Base-by-base conservation (phyloP, 2,888 invertebrate genomes). In the Drosophila barbarae region DNA sequence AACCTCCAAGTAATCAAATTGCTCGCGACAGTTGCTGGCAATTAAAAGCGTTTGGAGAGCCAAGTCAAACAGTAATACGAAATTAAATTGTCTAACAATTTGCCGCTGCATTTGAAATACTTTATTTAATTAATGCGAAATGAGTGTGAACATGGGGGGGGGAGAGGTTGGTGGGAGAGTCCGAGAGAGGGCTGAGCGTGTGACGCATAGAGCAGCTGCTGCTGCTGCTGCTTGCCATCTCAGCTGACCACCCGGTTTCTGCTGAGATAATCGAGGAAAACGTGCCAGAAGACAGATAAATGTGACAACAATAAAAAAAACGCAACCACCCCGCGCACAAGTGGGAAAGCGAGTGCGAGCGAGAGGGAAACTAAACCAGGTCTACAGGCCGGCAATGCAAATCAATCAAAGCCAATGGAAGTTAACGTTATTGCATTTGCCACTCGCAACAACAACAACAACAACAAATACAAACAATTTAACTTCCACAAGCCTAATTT, bases 1-100 rank as follows among this genome's bases (percentile, higher is more conserved):
- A 42, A 49, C 63, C 63, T 50, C 50, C 30, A 34, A 44, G 44
- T 44, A 58, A 59, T 59, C 36, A 44, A 59, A 59, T 58, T 32
- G 59, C 36, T 42, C 49, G 49, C 42, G 34, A 39, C 44, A 57
- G 54, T 54, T 44, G 49, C 55, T 42, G 49, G 59, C 71, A 74
- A 84, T 82, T 82, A 77, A 82, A 74, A 73, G 67, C 70, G 58
- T 66, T 78, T 66, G 30, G 59, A 75, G 55, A 44, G 44, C 46
- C 46, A 30, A 30, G 64, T 42, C 42, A 72, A 73, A 58, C 61
- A 67, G 41, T 73, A 78, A 72, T 68, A 68, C 60, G 64, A 75
- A 77, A 85, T 81, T 85, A 73, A 85, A 74, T 82, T 82, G 69
- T 72, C 69, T 66, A 76, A 73, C 76, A 72, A 75, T 79, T 79